Evolutionary conservation across 2,797 vertebrate species (phyloP).

Genomic region (Takifugu rubripes): DNA sequence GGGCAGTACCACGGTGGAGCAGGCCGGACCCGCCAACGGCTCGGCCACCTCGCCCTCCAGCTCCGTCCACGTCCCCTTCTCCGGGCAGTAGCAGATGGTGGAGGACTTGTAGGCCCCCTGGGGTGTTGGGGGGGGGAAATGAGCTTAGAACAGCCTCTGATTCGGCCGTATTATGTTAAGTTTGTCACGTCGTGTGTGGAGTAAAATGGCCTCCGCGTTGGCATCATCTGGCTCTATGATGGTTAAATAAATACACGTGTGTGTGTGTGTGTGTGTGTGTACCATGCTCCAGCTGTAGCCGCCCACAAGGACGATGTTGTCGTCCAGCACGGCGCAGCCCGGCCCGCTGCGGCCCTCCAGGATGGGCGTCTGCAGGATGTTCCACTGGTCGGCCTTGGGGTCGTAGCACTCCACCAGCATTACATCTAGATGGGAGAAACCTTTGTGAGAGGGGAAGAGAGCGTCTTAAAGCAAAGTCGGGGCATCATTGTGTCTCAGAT

Average conservation of each 20-base stretch:
- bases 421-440: constrained; percentile 96
- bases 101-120: constrained; percentile 99
- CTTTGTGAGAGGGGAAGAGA: constrained; percentile 60
- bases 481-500: not conserved
- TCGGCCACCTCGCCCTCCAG: constrained; percentile 97
- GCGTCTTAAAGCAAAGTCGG: not conserved
- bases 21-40: constrained; percentile 94
- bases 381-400: constrained; percentile 98
- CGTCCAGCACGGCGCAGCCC: constrained; percentile 91
- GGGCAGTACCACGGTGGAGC: constrained; percentile 92
- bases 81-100: constrained; percentile 98
- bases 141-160: not conserved
- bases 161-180: too few species aligned
- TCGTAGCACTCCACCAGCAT: constrained; percentile 99
- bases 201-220: too few species aligned
- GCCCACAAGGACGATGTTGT: constrained; percentile 96
- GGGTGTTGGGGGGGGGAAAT: constrained; percentile 55
- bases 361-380: constrained; percentile 97
- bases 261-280: constrained; percentile 15
- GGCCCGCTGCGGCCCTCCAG: constrained; percentile 97
- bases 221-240: not conserved
- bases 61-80: constrained; percentile 97
- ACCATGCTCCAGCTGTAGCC: constrained; percentile 99
- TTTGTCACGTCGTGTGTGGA: too few species aligned
- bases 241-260: not conserved